These are phyloP conservation scores for Melanargia galathea DNA, from an alignment of 2,888 invertebrate species.

Conservation along the genomic window DNA sequence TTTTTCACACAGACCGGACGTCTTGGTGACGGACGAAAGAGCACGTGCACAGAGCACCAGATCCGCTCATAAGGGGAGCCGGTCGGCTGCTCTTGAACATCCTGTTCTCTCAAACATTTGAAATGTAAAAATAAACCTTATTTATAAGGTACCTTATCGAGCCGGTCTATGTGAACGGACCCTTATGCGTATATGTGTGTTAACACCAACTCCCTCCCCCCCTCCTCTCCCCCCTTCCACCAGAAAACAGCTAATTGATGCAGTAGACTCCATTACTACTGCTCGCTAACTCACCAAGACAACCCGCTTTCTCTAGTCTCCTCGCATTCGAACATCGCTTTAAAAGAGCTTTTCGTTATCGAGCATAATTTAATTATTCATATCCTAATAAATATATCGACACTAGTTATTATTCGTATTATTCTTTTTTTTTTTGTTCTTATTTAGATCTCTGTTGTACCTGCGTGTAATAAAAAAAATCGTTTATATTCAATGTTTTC, in stretches of 20 bases:
- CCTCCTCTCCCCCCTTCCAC: no score
- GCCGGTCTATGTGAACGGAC: no score
- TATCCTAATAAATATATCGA: constrained; percentile 74
- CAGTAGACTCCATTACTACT: constrained; percentile 76
- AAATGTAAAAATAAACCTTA: no score
- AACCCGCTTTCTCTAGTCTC: constrained; percentile 78
- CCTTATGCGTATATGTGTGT: constrained; percentile 48
- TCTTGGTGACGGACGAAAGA: no score
- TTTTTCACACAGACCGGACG: no score
- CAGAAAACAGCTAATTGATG: constrained; percentile 79
- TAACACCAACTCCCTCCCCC: constrained; percentile 69
- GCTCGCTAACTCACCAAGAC: constrained; percentile 70
- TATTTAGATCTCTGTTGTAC: constrained; percentile 82
- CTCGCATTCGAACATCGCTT: constrained; percentile 75
- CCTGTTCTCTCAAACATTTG: no score
- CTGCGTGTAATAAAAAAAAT: constrained; percentile 62
- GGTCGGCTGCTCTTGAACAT: no score
- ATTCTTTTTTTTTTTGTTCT: constrained; percentile 61
- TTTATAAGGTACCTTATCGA: no score
- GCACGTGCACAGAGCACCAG: no score
- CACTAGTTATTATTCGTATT: constrained; percentile 79
- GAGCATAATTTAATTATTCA: constrained; percentile 79
- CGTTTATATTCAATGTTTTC: constrained; percentile 71
- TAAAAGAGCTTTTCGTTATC: constrained; percentile 68
- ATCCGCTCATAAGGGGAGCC: no score